Evolutionary conservation across 1,140 invertebrate species (phyloP).

Genomic region (Cotesia typhae): DNA sequence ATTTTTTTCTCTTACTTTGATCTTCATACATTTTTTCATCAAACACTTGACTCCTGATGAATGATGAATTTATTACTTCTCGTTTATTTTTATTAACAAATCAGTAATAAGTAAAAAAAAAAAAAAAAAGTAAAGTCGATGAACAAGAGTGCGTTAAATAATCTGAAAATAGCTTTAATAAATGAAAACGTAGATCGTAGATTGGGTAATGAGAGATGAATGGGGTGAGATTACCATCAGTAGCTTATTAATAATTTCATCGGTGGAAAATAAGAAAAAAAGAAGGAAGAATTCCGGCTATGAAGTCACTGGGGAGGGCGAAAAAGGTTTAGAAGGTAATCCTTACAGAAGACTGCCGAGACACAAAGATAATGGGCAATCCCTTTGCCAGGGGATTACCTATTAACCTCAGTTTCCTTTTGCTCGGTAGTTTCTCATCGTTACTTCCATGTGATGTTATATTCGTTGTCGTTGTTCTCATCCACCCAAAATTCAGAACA

Average conservation of each 20-base stretch:
- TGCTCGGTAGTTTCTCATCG: constrained; percentile 12
- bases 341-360: constrained; percentile 35
- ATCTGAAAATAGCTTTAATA: no score
- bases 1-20: not conserved
- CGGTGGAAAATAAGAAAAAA: not conserved
- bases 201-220: no score
- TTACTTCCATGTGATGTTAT: not conserved
- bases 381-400: constrained; percentile 41
- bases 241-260: not conserved
- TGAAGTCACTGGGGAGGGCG: not conserved
- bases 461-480: constrained; percentile 3
- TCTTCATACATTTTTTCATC: not conserved
- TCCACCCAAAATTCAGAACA: constrained; percentile 30
- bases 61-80: not conserved
- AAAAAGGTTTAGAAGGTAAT: constrained; percentile 33
- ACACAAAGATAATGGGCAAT: constrained; percentile 47
- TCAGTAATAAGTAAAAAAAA: not conserved
- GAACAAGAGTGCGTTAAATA: no score
- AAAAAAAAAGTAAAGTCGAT: not conserved
- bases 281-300: constrained; percentile 9
- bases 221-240: not conserved
- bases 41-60: not conserved
- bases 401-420: constrained; percentile 39
- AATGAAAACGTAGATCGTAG: no score
- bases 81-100: not conserved